Evolutionary conservation across 1,140 invertebrate genomes (phyloP).

Genomic region (Calephelis virginiensis): DNA sequence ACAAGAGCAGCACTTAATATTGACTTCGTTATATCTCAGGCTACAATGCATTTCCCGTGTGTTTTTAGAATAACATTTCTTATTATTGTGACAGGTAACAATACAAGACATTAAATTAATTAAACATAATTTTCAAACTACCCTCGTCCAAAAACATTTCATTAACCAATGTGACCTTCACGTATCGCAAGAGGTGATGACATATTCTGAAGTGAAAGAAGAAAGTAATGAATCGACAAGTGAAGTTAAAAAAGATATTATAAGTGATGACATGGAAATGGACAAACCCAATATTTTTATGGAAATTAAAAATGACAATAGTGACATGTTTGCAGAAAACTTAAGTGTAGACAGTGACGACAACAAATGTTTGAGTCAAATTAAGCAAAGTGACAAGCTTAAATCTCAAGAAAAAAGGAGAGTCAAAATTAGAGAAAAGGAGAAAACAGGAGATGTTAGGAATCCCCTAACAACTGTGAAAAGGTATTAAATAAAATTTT

Average conservation of each 20-base stretch:
- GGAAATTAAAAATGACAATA: neutral
- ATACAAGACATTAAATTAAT: constrained; percentile 49
- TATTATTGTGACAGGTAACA: constrained; percentile 44
- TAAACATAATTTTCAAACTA: constrained; percentile 24
- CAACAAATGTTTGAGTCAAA: neutral
- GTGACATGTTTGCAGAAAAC: constrained; percentile 1
- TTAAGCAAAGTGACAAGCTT: neutral
- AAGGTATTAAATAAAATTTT: neutral
- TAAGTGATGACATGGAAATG: neutral
- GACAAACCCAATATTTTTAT: neutral
- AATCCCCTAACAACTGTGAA: neutral
- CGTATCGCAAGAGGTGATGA: neutral
- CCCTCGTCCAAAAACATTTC: neutral
- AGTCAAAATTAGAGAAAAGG: neutral
- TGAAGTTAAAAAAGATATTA: neutral
- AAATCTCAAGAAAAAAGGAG: neutral
- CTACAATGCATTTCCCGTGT: no score
- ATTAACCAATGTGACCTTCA: neutral
- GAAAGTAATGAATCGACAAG: neutral
- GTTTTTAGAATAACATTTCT: no score
- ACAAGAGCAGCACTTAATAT: no score
- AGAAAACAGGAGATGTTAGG: neutral
- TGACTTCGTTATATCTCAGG: no score
- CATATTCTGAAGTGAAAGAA: neutral
- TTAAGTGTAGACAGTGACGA: constrained; percentile 2